These are phyloP conservation scores for Origma solitaria DNA, from an alignment of 2,113 vertebrate genomes.

Conservation along the genomic window DNA sequence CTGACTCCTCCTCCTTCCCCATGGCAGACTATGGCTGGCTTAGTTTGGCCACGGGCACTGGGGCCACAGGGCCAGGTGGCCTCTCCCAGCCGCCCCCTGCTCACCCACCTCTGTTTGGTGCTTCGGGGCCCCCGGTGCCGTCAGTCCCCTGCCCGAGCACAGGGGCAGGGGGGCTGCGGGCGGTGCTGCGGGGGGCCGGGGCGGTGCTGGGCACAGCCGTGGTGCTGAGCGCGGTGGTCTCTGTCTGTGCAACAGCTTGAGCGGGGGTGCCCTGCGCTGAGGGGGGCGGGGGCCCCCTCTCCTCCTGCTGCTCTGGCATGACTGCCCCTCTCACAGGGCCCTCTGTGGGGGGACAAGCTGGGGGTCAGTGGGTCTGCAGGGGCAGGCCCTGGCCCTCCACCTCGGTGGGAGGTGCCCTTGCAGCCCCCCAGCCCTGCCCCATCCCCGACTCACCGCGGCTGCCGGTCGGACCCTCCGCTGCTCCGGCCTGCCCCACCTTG, in stretches of 20 bases:
- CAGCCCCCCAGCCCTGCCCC: background rate
- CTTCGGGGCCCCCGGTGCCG: background rate
- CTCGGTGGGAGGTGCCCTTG: too few species aligned
- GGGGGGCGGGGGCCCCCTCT: background rate
- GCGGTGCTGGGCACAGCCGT: conserved; percentile 2
- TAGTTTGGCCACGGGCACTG: rapidly evolving
- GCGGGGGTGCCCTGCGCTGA: conserved; percentile 20
- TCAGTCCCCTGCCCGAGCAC: background rate
- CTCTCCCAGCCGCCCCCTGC: rapidly evolving
- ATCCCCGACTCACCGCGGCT: background rate
- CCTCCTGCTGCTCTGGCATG: conserved; percentile 64
- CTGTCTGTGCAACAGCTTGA: background rate
- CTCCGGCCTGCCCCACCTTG: conserved; percentile 78
- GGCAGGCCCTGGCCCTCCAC: background rate
- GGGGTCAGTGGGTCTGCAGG: rapidly evolving
- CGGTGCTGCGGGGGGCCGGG: background rate
- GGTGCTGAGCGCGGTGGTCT: background rate
- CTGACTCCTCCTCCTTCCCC: background rate
- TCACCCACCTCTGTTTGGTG: conserved; percentile 59
- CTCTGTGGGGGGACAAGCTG: conserved; percentile 60
- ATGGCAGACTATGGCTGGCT: background rate
- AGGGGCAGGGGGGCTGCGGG: background rate
- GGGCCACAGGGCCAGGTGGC: background rate
- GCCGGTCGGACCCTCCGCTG: conserved; percentile 34
- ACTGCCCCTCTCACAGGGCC: conserved; percentile 57